phyloP scores from a whole-genome alignment of 2,888 invertebrate species.

The Biston stratarius region DNA sequence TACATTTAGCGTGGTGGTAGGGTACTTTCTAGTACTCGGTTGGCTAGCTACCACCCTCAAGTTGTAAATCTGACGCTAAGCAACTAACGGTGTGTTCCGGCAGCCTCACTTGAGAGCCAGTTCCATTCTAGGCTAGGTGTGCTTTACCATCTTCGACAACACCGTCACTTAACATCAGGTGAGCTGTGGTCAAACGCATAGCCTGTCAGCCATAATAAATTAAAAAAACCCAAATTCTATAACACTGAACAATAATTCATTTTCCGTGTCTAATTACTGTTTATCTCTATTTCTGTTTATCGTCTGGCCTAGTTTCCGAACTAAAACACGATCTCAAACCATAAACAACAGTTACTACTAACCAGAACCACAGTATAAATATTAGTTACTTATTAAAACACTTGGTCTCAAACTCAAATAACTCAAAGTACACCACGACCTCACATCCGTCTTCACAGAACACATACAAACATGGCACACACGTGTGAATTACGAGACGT shows the following conservation, averaged over 20 bases:
- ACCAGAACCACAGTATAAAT: background rate
- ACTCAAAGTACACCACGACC: background rate
- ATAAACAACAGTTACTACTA: background rate
- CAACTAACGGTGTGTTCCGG: too few relatives aligned
- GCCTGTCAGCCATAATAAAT: too few relatives aligned
- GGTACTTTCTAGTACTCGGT: too few relatives aligned
- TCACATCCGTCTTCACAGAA: background rate
- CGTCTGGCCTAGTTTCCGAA: background rate
- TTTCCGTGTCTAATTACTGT: background rate
- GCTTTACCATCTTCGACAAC: too few relatives aligned
- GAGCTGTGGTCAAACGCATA: too few relatives aligned
- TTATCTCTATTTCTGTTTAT: slow-evolving; percentile 2
- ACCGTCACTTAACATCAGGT: too few relatives aligned
- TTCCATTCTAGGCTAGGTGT: too few relatives aligned
- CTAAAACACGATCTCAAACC: background rate
- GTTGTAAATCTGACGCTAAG: too few relatives aligned
- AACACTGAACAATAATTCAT: background rate
- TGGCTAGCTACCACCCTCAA: too few relatives aligned
- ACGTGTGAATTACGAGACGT: background rate
- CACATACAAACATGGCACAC: background rate
- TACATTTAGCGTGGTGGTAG: too few relatives aligned
- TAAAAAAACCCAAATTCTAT: too few relatives aligned
- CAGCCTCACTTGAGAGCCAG: too few relatives aligned
- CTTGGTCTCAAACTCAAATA: background rate
- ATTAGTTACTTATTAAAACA: background rate